Evolutionary conservation across 2,888 invertebrate genomes (phyloP), one percentile per base, ranked within the genome.

Genomic region (Amiota communis): DNA sequence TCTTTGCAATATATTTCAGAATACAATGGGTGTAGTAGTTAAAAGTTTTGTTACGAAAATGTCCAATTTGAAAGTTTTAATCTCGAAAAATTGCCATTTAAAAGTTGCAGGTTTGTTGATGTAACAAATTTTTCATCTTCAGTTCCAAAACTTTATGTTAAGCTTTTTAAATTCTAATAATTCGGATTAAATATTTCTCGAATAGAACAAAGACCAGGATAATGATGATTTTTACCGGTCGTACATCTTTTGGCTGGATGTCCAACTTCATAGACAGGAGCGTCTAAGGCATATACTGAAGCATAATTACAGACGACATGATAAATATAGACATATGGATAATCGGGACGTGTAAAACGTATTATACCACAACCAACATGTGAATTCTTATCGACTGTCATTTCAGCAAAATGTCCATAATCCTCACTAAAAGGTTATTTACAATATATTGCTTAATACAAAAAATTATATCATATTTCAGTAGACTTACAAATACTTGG

Each of bases 361-460:
- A 89, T 80, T 11, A 88, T 86, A 2, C 87, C 88, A 76, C 89
- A 90, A 23, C 89, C 89, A n/a, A 90, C 77, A 71, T 86, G 86
- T 0, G 85, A 87, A 59, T 86, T 89, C 1, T 87, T 85, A 78
- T 89, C 89, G 49, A 88, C 87, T 61, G 87, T 83, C 74, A 90
- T 86, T 78, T 88, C 89, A 1, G 87, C 87, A 81, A 90, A 90
- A 72, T 90, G 89, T 0, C 90, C 90, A 78, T 89, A 89, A 73
- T 85, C 84, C 80, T 88, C 87, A 71, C 90, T 90, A 72, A 1
- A 71, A 53, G n/a, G 20, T 4, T 13, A 47, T 11, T 20, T 23
- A 48, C 2, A 17, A 11, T 6, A 8, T 47, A 20, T 15, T 13
- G 8, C 20, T 17, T 59, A 8, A 20, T 20, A 3, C 13, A 59